These are phyloP conservation scores for Tylochromis polylepis DNA, from an alignment of 2,113 vertebrate genomes.

Conservation along the genomic window DNA sequence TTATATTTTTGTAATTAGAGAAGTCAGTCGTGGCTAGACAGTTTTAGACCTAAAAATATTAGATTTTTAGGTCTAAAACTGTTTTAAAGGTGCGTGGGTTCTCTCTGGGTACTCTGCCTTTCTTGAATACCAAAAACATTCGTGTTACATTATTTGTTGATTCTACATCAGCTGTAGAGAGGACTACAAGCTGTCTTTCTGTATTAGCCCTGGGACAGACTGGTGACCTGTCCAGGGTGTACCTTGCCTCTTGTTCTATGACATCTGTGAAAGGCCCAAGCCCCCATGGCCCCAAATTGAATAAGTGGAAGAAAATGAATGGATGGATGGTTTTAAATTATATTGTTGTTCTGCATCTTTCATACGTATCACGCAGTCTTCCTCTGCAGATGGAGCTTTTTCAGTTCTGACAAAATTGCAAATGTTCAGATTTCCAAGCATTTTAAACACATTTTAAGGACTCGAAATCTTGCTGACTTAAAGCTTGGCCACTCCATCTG, in stretches of 20 bases:
- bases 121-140: too few species aligned
- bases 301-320: neutral
- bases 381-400: neutral
- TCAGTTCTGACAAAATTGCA: neutral
- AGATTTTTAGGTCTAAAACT: neutral
- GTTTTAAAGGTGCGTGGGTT: neutral
- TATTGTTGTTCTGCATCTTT: neutral
- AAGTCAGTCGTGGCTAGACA: neutral
- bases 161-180: neutral
- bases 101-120: neutral
- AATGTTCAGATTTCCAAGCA: neutral
- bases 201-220: neutral
- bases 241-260: neutral
- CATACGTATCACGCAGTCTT: neutral
- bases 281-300: neutral
- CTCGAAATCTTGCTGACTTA: neutral
- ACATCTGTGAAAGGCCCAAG: neutral
- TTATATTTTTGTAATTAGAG: neutral
- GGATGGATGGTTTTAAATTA: neutral
- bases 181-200: neutral
- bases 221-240: neutral
- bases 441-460: neutral
- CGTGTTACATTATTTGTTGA: neutral
- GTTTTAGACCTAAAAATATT: neutral
- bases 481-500: neutral